These are phyloP conservation scores for Andricus grossulariae DNA, from an alignment of 1,140 invertebrate species.

Conservation along the genomic window DNA sequence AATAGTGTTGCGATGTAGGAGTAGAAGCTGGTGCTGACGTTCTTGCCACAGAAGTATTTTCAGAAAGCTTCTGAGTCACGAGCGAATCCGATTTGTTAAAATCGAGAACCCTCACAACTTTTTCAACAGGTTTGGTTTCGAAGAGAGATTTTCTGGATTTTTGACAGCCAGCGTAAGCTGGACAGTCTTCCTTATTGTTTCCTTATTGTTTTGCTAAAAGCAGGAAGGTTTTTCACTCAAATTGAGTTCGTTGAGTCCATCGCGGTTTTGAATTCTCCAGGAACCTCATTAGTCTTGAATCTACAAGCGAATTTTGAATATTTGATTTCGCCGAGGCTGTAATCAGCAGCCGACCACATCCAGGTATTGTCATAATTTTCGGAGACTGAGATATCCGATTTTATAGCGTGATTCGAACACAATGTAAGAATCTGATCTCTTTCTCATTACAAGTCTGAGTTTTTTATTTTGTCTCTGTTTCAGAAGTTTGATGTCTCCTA, in stretches of 20 bases:
- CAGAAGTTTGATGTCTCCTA: constrained; percentile 92
- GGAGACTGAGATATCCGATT: constrained; percentile 80
- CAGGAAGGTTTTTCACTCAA: background rate
- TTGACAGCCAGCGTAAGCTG: constrained; percentile 85
- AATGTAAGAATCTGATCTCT: constrained; percentile 90
- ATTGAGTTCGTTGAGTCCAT: constrained; percentile 73
- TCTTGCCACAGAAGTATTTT: background rate
- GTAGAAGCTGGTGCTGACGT: background rate
- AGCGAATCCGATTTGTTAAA: background rate
- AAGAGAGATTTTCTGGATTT: constrained; percentile 69
- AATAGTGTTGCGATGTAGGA: background rate
- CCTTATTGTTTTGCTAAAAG: too few relatives aligned
- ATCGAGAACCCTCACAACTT: too few relatives aligned
- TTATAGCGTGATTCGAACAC: constrained; percentile 88
- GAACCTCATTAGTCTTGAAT: constrained; percentile 88
- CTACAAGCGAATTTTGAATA: constrained; percentile 86
- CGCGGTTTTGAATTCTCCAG: constrained; percentile 82
- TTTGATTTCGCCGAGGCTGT: constrained; percentile 86
- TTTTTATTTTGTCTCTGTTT: constrained; percentile 82
- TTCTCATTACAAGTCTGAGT: constrained; percentile 87
- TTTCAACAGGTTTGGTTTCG: background rate
- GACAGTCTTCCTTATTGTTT: constrained; percentile 80
- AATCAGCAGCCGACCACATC: too few relatives aligned
- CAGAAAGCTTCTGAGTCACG: too few relatives aligned
- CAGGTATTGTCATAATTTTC: constrained; percentile 88